These are phyloP conservation scores for Glomeris marginata DNA, from an alignment of 2,888 invertebrate species.

Conservation along the genomic window DNA sequence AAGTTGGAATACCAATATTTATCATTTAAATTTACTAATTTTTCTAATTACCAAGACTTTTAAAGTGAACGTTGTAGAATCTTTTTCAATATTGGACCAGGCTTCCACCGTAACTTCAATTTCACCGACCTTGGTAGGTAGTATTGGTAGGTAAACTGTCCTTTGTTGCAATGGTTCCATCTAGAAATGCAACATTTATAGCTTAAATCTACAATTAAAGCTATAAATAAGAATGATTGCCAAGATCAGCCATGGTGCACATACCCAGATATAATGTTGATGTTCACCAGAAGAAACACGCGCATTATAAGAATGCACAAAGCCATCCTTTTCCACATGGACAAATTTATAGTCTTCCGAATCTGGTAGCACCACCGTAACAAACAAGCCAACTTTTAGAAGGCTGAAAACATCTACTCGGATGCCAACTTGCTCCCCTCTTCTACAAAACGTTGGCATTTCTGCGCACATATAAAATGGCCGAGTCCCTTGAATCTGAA, in stretches of 20 bases:
- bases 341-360: slow-evolving; percentile 37
- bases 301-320: slow-evolving; percentile 35
- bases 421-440: slow-evolving; percentile 38
- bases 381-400: slow-evolving; percentile 26
- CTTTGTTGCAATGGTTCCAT: slow-evolving; percentile 6
- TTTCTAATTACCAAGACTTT: slow-evolving; percentile 25
- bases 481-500: slow-evolving; percentile 30
- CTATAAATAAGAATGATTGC: background rate
- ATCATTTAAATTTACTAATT: too few relatives aligned
- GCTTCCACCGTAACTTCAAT: slow-evolving; percentile 35
- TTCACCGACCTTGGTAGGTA: slow-evolving; percentile 33
- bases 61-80: slow-evolving; percentile 22
- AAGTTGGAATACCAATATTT: too few relatives aligned
- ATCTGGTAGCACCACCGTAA: slow-evolving; percentile 33
- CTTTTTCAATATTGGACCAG: slow-evolving; percentile 34
- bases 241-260: slow-evolving; percentile 12
- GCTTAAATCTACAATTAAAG: background rate
- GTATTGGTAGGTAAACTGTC: slow-evolving; percentile 36
- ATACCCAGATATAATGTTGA: slow-evolving; percentile 37
- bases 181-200: background rate
- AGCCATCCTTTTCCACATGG: slow-evolving; percentile 35
- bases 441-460: slow-evolving; percentile 32
- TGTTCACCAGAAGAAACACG: slow-evolving; percentile 34
- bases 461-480: slow-evolving; percentile 39
- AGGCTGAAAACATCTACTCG: slow-evolving; percentile 33